Conservation (phyloP, 1,140 invertebrate genomes). For the Ectropis grisescens region DNA sequence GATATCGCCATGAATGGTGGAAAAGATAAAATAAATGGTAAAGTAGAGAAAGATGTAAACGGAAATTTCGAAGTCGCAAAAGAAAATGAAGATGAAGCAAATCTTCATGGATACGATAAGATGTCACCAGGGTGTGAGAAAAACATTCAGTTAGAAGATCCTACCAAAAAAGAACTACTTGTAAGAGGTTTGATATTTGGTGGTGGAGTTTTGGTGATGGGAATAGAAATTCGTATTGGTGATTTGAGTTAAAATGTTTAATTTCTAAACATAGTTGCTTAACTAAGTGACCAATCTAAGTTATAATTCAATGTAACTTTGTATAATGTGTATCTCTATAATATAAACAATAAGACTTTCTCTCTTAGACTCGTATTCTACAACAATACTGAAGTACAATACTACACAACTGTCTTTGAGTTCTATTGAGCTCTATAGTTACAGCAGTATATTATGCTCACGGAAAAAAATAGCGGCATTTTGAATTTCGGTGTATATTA, state of each 20-base stretch:
- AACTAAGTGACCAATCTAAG: too few species aligned
- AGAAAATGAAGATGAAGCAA: slow-evolving; percentile 19
- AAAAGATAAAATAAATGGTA: slow-evolving; percentile 9
- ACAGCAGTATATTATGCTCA: too few species aligned
- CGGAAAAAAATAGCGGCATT: too few species aligned
- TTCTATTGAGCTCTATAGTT: too few species aligned
- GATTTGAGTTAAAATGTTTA: neutral
- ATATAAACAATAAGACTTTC: too few species aligned
- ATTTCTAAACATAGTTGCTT: too few species aligned
- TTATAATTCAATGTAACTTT: too few species aligned
- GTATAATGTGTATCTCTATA: too few species aligned
- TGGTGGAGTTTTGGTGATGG: slow-evolving; percentile 22
- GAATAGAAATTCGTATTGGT: slow-evolving; percentile 1
- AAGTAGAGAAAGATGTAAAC: slow-evolving; percentile 12
- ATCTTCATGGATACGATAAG: slow-evolving; percentile 43
- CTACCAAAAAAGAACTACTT: slow-evolving; percentile 44
- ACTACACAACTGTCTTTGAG: too few species aligned
- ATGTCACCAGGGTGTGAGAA: slow-evolving; percentile 34
- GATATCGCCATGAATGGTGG: slow-evolving; percentile 2
- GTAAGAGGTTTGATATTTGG: slow-evolving; percentile 31
- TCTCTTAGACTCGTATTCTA: too few species aligned
- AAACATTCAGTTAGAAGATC: slow-evolving; percentile 48
- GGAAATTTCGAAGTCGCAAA: slow-evolving; percentile 7
- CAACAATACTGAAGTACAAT: too few species aligned
- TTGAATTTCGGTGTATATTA: too few species aligned